Conservation (phyloP, 2,797 vertebrate genomes). For the Syncerus caffer region DNA sequence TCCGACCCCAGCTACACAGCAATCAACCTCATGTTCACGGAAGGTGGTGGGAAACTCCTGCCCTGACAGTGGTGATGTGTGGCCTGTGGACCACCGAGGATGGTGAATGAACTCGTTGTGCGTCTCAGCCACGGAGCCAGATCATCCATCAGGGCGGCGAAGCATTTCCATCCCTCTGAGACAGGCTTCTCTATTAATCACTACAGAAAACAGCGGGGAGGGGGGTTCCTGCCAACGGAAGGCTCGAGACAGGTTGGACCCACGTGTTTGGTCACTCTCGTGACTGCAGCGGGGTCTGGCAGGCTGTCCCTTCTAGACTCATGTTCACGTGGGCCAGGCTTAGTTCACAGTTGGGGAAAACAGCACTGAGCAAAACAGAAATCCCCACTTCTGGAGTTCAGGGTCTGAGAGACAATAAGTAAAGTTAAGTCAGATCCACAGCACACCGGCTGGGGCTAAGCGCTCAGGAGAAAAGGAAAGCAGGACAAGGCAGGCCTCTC, state of each 20-base stretch:
- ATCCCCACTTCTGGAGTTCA: not conserved
- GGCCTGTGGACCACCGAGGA: not conserved
- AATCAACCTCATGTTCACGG: not conserved
- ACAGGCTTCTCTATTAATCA: not conserved
- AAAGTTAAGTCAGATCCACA: not conserved
- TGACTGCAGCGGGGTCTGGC: not conserved
- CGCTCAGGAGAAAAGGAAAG: not conserved
- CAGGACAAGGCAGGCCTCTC: not conserved
- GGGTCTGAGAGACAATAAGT: not conserved
- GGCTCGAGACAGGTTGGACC: not conserved
- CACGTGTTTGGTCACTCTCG: fast-evolving
- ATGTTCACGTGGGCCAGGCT: not conserved
- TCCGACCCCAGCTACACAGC: fast-evolving
- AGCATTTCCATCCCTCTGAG: not conserved
- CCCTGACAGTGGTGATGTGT: not conserved
- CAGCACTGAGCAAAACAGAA: not conserved
- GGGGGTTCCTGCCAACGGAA: not conserved
- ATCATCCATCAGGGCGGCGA: not conserved
- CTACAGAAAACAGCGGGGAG: not conserved
- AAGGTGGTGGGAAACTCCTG: not conserved
- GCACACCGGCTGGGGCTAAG: not conserved
- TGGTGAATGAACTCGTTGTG: not conserved
- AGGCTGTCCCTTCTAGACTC: not conserved
- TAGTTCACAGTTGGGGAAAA: not conserved
- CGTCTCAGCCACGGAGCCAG: not conserved